phyloP scores from a whole-genome alignment of 2,113 vertebrate species.

The Trematomus loennbergii region DNA sequence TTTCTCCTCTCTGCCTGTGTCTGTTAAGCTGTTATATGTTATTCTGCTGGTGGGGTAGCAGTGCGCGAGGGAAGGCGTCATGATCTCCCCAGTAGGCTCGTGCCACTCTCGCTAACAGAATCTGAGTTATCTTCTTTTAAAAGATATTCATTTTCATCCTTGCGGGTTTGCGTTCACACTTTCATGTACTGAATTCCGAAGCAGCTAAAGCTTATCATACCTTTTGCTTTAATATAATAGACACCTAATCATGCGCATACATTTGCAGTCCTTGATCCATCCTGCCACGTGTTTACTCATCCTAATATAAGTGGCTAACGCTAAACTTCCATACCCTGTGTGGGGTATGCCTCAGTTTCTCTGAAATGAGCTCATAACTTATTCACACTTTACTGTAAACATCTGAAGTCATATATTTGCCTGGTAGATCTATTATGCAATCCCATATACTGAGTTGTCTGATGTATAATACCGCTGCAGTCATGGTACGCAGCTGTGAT shows the following conservation, averaged over 20 bases:
- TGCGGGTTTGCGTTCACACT: constrained; percentile 28
- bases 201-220: constrained; percentile 23
- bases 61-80: constrained; percentile 42
- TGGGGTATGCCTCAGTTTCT: constrained; percentile 3
- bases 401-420: constrained; percentile 4
- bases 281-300: constrained; percentile 31
- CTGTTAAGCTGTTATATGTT: constrained; percentile 48
- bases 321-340: background rate
- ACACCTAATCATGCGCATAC: constrained; percentile 5
- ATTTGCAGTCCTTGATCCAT: constrained; percentile 25
- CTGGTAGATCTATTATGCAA: constrained; percentile 16
- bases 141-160: constrained; percentile 21
- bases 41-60: constrained; percentile 48
- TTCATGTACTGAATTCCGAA: constrained; percentile 34
- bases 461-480: constrained; percentile 6
- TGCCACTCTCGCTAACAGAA: constrained; percentile 32
- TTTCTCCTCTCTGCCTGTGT: constrained; percentile 23
- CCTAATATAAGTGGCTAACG: background rate
- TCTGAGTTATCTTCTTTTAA: constrained; percentile 7
- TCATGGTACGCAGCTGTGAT: background rate
- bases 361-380: constrained; percentile 22
- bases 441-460: constrained; percentile 3
- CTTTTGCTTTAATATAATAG: constrained; percentile 31
- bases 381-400: constrained; percentile 30
- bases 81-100: constrained; percentile 52